Conservation (phyloP, 2,797 vertebrate species). For the Acestrorhynchus altus region DNA sequence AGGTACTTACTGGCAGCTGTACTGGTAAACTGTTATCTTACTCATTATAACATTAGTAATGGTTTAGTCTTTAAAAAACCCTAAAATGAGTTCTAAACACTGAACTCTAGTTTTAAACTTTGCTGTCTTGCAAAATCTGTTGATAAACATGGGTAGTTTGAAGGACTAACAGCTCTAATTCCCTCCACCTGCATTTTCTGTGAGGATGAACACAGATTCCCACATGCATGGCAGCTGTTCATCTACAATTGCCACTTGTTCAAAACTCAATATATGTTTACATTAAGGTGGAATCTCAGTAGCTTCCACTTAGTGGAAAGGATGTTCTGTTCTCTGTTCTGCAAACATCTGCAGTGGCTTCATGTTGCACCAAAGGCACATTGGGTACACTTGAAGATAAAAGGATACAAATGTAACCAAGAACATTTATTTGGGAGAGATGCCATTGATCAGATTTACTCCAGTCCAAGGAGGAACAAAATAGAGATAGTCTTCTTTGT, state of each 20-base stretch:
- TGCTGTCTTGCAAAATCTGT: neutral
- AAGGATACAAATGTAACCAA: neutral
- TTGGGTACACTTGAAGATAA: neutral
- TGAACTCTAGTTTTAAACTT: neutral
- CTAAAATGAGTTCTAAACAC: neutral
- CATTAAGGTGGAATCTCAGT: neutral
- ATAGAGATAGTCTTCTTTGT: no score
- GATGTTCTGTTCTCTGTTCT: neutral
- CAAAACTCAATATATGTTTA: neutral
- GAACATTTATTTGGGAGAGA: neutral
- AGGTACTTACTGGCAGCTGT: no score
- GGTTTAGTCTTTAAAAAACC: neutral
- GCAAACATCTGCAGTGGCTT: neutral
- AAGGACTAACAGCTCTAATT: neutral
- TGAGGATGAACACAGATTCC: neutral
- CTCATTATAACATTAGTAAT: neutral
- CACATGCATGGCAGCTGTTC: neutral
- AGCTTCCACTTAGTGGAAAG: neutral
- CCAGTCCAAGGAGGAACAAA: no score
- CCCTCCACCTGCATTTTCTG: slow-evolving; percentile 1
- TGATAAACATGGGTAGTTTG: slow-evolving; percentile 11
- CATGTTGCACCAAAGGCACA: neutral
- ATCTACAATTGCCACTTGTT: neutral
- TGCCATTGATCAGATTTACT: neutral
- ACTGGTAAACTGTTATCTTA: neutral